Evolutionary conservation across 2,113 vertebrate genomes (phyloP), one percentile per base, ranked within the genome.

Genomic region (Carassius auratus): DNA sequence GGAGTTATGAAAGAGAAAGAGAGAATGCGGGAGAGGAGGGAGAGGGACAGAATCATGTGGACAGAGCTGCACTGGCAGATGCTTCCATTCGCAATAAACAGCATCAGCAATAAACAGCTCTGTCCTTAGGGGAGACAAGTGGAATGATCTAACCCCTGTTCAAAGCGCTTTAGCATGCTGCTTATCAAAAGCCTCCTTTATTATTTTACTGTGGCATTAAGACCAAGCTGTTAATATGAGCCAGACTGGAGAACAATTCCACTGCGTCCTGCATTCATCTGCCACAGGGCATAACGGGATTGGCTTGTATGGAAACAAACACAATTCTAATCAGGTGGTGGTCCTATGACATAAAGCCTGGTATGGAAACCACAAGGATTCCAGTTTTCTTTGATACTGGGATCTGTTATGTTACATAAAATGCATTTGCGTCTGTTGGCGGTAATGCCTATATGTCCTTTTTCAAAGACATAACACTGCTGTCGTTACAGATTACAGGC

Each of bases 91-190:
- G 33, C 87, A 90, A 89, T 93, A 92, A 93, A 90, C 86, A 87
- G 84, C 90, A 89, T 93, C 88, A 79, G 85, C 86, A 89, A 92
- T 90, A 92, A 93, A 93, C 90, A 93, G 91, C 79, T 80, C 6
- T 55, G 85, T 82, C 90, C 92, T 91, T 82, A 30, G 15, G 90
- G 91, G 88, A 89, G 76, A 68, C 83, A 83, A 48, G 59, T 74
- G 50, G 84, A 84, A 88, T 86, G 84, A 92, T 87, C 85, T 78
- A 88, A 86, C 76, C 84, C 59, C 87, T 87, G 83, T 81, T 82
- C 86, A 87, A 69, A 87, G 90, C 86, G 71, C 69, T 89, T 64
- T 88, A 85, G 91, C 89, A 90, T 36, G 66, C 52, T 87, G 87
- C 89, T 87, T 91, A 91, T 91, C 89, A 90, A 87, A 86, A 88